Evolutionary conservation across 2,888 invertebrate species (phyloP).

Genomic region (Esperia sulphurella): DNA sequence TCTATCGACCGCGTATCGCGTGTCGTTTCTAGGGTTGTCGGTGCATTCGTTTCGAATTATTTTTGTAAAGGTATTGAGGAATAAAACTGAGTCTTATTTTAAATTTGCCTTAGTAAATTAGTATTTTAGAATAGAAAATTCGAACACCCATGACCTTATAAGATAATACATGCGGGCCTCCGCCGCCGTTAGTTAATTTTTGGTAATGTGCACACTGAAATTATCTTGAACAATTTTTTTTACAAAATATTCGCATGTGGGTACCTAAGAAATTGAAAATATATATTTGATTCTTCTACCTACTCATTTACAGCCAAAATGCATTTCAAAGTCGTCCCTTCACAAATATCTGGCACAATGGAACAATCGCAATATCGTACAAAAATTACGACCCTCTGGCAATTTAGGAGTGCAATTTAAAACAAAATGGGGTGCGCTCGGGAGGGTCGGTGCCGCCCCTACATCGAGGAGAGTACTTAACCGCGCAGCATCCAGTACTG

Average conservation of each 20-base stretch:
- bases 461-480: slow-evolving; percentile 29
- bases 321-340: slow-evolving; percentile 26
- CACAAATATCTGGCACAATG: slow-evolving; percentile 21
- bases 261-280: not conserved
- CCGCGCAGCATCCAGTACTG: slow-evolving; percentile 73
- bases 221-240: no score
- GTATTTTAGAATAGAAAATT: no score
- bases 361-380: slow-evolving; percentile 27
- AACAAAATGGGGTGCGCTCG: slow-evolving; percentile 44
- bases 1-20: slow-evolving; percentile 75
- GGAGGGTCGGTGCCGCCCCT: slow-evolving; percentile 68
- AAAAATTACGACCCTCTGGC: slow-evolving; percentile 49
- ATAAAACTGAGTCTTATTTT: no score
- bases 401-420: slow-evolving; percentile 53
- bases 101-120: no score
- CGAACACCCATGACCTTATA: no score
- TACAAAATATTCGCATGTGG: no score
- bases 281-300: not conserved
- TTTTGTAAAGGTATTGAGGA: no score
- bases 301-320: slow-evolving; percentile 14
- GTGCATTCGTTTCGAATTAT: not conserved
- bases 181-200: no score
- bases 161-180: no score
- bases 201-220: no score
- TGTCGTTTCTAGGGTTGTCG: slow-evolving; percentile 58